Evolutionary conservation across 2,797 vertebrate genomes (phyloP), one percentile per base, ranked within the genome.

Genomic region (Epinephelus coioides): DNA sequence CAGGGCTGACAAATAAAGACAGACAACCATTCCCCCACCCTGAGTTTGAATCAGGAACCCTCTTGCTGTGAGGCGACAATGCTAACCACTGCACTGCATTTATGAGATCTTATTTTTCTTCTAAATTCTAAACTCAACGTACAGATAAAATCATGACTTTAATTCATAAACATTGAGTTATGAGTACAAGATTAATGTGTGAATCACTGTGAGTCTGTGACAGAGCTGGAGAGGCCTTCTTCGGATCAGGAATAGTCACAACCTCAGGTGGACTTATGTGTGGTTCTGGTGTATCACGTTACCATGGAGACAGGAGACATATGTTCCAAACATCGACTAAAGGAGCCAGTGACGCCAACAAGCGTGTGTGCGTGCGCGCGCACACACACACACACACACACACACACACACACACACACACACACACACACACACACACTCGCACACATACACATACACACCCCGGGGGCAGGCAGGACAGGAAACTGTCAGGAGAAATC

Each of bases 291-390:
- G 87, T 82, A 91, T 89, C 86, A 73, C 1, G 88, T 89, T 89
- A 84, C 91, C 84, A 89, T 79, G 79, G 89, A 88, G 89, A 92
- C 91, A 91, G 84, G 76, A 69, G 90, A 87, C 92, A 93, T 92
- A 93, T 92, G 89, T 82, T 91, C 65, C 3, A 23, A 70, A 86
- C 85, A 86, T 82, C 65, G 34, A 89, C 79, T 82, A 49, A 59
- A 83, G 77, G 75, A 89, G 83, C 62, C 21, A 63, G 86, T 53
- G 79, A 82, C 40, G 64, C 78, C n/a, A 15, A 79, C 78, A 69
- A 76, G 55, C 46, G 13, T 38, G 4, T 60, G 15, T 3, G 1
- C 25, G 3, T 3, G 3, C 4, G 3, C 25, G 21, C 21, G 70
- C 46, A 7, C 46, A 10, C 43, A 49, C 0, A 69, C n/a, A 43